Evolutionary conservation across 2,113 vertebrate species (phyloP).

Genomic region (Steatornis caripensis): DNA sequence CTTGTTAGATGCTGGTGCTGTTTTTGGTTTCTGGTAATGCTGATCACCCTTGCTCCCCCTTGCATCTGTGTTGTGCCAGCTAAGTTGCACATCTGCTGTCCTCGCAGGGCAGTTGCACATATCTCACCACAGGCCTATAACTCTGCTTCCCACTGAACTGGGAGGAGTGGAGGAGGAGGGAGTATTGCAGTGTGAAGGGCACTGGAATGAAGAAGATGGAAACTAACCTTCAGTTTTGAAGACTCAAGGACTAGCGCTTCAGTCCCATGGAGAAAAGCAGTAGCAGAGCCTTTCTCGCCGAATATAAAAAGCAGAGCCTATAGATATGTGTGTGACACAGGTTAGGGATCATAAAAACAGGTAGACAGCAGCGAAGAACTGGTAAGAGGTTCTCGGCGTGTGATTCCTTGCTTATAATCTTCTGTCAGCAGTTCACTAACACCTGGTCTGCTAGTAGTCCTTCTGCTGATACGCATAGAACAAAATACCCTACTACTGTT

Average conservation of each 20-base stretch:
- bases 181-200: background rate
- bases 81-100: background rate
- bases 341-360: background rate
- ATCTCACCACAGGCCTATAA: background rate
- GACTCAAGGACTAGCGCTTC: background rate
- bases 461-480: background rate
- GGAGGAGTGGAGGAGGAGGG: background rate
- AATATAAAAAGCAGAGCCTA: background rate
- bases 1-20: background rate
- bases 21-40: background rate
- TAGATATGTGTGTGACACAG: background rate
- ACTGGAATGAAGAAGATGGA: background rate
- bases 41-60: background rate
- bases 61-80: background rate
- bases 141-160: background rate
- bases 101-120: rapidly evolving
- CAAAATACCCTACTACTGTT: background rate
- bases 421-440: background rate
- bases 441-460: background rate
- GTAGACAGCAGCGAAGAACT: background rate
- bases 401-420: background rate
- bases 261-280: background rate
- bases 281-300: background rate
- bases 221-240: background rate
- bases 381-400: background rate